These are phyloP conservation scores for Thripadectes ignobilis DNA, from an alignment of 2,797 vertebrate genomes.

Conservation along the genomic window DNA sequence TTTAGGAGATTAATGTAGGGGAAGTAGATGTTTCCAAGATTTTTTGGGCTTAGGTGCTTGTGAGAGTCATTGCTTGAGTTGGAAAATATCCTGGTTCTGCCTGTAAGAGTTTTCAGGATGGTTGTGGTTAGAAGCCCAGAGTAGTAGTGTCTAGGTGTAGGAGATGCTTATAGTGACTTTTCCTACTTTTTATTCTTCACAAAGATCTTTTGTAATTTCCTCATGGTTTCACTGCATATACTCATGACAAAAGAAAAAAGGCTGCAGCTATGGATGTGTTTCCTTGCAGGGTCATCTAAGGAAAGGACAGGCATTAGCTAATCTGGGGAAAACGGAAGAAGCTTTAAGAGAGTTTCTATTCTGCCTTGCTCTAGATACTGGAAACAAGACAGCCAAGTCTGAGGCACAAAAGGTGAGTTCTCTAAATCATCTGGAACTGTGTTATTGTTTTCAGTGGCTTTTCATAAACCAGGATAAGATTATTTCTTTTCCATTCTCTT, in stretches of 20 bases:
- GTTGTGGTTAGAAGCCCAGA: neutral
- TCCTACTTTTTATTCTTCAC: neutral
- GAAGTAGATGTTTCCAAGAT: neutral
- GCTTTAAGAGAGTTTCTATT: slow-evolving; percentile 89
- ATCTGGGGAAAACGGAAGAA: slow-evolving; percentile 86
- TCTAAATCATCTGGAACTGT: neutral
- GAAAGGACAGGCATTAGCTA: slow-evolving; percentile 87
- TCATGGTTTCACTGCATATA: neutral
- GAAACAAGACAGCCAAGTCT: slow-evolving; percentile 82
- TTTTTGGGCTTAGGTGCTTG: neutral
- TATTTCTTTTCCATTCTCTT: neutral
- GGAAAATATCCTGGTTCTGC: neutral
- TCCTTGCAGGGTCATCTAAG: slow-evolving; percentile 84
- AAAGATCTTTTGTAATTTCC: neutral
- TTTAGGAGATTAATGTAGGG: neutral
- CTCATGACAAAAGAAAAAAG: neutral
- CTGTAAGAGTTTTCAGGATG: neutral
- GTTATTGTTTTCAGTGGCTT: neutral
- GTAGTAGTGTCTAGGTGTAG: neutral
- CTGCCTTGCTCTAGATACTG: slow-evolving; percentile 86
- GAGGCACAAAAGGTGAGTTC: slow-evolving; percentile 86
- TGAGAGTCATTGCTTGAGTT: neutral
- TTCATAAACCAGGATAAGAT: neutral
- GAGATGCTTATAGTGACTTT: neutral
- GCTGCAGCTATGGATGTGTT: neutral